These are phyloP conservation scores for Stenodera caucasica DNA, from an alignment of 2,888 invertebrate species.

Conservation along the genomic window DNA sequence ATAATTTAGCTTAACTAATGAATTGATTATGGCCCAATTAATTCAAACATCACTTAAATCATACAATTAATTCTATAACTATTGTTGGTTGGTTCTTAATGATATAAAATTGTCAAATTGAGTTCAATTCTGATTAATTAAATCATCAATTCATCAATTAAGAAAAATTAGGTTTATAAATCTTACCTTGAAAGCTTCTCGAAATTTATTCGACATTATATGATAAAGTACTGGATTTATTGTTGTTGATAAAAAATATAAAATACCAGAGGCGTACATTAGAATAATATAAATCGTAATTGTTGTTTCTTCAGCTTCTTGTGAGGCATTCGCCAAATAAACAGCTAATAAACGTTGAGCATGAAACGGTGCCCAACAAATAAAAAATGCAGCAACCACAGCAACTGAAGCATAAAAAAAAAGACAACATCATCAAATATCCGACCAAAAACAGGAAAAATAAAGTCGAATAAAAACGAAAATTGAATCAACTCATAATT, in stretches of 20 bases:
- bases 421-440: not conserved
- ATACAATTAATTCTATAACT: too few species aligned
- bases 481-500: too few species aligned
- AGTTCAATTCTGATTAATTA: too few species aligned
- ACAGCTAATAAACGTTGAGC: conserved; percentile 84
- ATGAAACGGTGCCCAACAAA: conserved; percentile 94
- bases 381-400: conserved; percentile 85
- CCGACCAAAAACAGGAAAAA: not conserved
- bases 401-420: conserved; percentile 60
- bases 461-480: not conserved
- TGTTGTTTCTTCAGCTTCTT: conserved; percentile 48
- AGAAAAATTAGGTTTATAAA: too few species aligned
- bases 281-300: conserved; percentile 63
- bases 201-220: conserved; percentile 92
- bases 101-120: too few species aligned
- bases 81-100: too few species aligned
- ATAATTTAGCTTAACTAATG: too few species aligned
- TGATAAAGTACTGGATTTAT: conserved; percentile 93
- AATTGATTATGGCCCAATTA: too few species aligned
- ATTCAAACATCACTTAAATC: too few species aligned
- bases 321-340: conserved; percentile 61
- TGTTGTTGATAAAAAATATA: conserved; percentile 90
- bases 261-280: conserved; percentile 83
- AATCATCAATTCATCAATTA: too few species aligned
- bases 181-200: conserved; percentile 89